These are phyloP conservation scores for Sitophilus oryzae DNA, from an alignment of 1,140 invertebrate genomes.

Conservation along the genomic window DNA sequence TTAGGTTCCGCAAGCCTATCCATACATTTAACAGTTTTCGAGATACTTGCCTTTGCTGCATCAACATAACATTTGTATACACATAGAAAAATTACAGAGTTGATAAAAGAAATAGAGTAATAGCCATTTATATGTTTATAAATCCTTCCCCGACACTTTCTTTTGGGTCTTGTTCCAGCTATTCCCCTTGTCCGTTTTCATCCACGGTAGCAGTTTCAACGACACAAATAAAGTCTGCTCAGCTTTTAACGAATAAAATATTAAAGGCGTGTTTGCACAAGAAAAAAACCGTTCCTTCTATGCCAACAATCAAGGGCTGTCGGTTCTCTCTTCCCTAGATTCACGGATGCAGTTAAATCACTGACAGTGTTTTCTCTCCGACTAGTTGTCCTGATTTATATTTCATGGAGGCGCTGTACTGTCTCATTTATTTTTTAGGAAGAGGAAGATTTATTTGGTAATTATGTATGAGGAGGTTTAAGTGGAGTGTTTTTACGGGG, in stretches of 20 bases:
- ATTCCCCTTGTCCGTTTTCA: too few species aligned
- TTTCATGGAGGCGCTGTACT: neutral
- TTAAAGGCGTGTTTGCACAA: neutral
- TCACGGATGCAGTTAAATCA: neutral
- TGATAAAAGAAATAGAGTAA: too few species aligned
- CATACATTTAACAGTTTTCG: too few species aligned
- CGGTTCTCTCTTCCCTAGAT: neutral
- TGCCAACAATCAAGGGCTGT: neutral
- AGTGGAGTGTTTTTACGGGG: too few species aligned
- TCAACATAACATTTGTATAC: too few species aligned
- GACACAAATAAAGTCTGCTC: neutral
- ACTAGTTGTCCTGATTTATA: neutral
- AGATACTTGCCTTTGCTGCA: too few species aligned
- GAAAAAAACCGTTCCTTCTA: neutral
- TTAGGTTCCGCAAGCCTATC: too few species aligned
- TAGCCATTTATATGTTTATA: too few species aligned
- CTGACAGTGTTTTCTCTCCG: neutral
- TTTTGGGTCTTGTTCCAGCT: too few species aligned
- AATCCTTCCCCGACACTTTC: too few species aligned
- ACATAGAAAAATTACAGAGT: too few species aligned
- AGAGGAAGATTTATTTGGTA: neutral
- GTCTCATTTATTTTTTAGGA: neutral
- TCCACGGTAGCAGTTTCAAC: too few species aligned
- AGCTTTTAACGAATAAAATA: neutral
- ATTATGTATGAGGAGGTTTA: neutral